Evolutionary conservation across 2,888 invertebrate species (phyloP).

Genomic region (Eumerus sabulonum): DNA sequence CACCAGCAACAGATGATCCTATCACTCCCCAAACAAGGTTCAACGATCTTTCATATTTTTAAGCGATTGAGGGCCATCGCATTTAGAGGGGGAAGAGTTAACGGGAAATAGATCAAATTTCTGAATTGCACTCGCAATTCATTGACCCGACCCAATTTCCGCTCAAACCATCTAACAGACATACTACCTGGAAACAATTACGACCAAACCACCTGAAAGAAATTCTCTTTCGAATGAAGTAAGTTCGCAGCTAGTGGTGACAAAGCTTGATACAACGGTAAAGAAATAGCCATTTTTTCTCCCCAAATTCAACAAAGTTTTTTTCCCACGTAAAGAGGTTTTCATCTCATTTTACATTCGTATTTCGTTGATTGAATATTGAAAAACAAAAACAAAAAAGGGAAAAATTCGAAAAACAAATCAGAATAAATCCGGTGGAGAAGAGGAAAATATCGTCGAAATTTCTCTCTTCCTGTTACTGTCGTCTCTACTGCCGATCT

Average conservation of each 20-base stretch:
- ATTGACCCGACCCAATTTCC: no score
- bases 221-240: slow-evolving; percentile 54
- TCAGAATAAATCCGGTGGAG: slow-evolving; percentile 33
- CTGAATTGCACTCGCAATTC: no score
- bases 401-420: not conserved
- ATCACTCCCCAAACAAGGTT: no score
- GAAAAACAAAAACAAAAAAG: slow-evolving; percentile 9
- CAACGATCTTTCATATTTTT: no score
- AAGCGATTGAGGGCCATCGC: no score
- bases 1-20: no score
- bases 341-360: slow-evolving; percentile 32
- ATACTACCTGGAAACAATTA: no score
- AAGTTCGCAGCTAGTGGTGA: slow-evolving; percentile 33
- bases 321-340: slow-evolving; percentile 39
- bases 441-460: slow-evolving; percentile 38
- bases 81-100: no score
- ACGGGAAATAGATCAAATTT: no score
- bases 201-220: no score
- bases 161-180: no score
- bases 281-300: not conserved
- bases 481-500: no score
- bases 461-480: slow-evolving; percentile 58
- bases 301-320: slow-evolving; percentile 8
- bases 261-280: not conserved
- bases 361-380: not conserved